These are phyloP conservation scores for Lamprologus lemairii DNA, from an alignment of 2,113 vertebrate species.

Conservation along the genomic window DNA sequence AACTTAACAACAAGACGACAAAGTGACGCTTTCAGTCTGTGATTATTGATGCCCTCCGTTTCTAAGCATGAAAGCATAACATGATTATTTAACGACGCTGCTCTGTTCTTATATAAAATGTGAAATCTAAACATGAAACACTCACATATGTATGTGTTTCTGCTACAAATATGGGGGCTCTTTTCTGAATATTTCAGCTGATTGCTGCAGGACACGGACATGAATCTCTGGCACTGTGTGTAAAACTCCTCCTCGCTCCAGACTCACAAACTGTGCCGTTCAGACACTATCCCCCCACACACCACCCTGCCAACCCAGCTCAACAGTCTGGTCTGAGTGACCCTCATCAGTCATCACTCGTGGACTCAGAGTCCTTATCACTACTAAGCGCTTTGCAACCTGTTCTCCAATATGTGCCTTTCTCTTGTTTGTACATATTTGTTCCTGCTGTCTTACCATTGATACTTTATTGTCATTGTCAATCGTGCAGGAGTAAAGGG, in stretches of 20 bases:
- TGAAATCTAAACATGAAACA: rapidly evolving
- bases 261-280: too few species aligned
- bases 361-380: not conserved
- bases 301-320: not conserved
- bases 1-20: not conserved
- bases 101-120: not conserved
- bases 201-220: not conserved
- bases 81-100: not conserved
- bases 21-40: rapidly evolving
- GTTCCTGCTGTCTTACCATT: not conserved
- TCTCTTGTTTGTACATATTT: rapidly evolving
- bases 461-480: not conserved
- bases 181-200: not conserved
- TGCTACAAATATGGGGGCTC: not conserved
- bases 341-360: not conserved
- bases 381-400: not conserved
- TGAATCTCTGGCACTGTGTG: not conserved
- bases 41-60: rapidly evolving
- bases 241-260: not conserved
- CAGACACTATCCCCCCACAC: too few species aligned
- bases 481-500: not conserved
- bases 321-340: not conserved
- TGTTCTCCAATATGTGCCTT: not conserved
- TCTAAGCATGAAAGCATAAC: not conserved
- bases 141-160: not conserved